phyloP scores from a whole-genome alignment of 2,888 invertebrate genomes.

The Tricholauxania praeusta region DNA sequence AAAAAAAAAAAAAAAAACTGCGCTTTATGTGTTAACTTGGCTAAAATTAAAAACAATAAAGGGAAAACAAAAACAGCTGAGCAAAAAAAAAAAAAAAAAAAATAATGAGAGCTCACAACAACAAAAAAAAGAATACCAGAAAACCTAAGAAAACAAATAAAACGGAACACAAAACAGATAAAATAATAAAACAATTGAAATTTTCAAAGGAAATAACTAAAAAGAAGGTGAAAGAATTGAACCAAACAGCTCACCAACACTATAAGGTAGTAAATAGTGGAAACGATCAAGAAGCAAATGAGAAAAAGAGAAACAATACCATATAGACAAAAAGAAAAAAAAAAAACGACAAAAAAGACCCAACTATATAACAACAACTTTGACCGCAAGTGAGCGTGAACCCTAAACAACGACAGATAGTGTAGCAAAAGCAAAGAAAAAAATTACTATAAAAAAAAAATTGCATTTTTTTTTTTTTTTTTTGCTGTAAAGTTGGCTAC shows the following conservation, averaged over 20 bases:
- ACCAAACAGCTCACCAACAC: constrained; percentile 1
- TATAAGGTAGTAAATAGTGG: neutral
- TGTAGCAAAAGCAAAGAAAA: no score
- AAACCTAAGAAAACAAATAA: neutral
- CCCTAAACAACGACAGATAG: constrained; percentile 36
- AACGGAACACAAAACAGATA: constrained; percentile 14
- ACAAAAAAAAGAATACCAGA: neutral
- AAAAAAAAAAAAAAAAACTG: no score
- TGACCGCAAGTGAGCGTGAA: constrained; percentile 41
- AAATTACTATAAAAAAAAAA: no score
- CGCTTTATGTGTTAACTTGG: neutral
- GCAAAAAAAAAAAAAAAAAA: no score
- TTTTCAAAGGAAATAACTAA: constrained; percentile 21
- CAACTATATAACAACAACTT: constrained; percentile 2
- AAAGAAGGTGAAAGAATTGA: constrained; percentile 1
- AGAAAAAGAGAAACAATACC: constrained; percentile 24
- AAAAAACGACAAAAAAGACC: neutral
- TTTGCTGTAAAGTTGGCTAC: no score
- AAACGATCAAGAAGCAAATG: neutral
- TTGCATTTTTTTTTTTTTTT: no score
- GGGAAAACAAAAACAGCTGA: neutral
- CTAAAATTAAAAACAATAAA: neutral
- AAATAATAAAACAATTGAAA: constrained; percentile 3
- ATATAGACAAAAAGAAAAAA: constrained; percentile 22
- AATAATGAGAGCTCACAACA: neutral